Evolutionary conservation across 2,888 invertebrate genomes (phyloP).

Genomic region (Phyllotreta striolata): DNA sequence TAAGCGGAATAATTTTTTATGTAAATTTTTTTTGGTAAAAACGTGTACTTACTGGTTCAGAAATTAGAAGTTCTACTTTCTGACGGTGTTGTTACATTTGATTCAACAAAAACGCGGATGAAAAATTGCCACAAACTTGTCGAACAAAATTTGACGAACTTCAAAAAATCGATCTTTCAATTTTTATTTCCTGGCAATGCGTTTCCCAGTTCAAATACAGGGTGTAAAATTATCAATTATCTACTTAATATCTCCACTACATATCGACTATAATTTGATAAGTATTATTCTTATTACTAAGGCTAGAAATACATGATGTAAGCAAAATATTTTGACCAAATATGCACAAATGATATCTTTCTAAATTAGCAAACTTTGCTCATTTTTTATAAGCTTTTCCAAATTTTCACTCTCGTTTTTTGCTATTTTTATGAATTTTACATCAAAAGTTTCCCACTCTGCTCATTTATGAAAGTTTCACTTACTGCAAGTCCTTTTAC

Average conservation of each 20-base stretch:
- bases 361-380: too few species aligned
- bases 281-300: too few species aligned
- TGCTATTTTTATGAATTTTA: too few species aligned
- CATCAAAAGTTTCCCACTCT: too few species aligned
- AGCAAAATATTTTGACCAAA: too few species aligned
- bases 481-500: too few species aligned
- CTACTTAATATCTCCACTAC: neutral
- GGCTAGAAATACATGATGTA: too few species aligned
- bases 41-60: slow-evolving; percentile 14
- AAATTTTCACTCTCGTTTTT: too few species aligned
- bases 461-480: too few species aligned
- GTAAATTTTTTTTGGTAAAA: neutral
- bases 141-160: slow-evolving; percentile 23
- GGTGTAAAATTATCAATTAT: neutral
- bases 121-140: slow-evolving; percentile 19
- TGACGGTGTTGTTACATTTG: slow-evolving; percentile 24
- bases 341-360: too few species aligned
- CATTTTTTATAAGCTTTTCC: too few species aligned
- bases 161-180: slow-evolving; percentile 9
- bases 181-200: slow-evolving; percentile 17
- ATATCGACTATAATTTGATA: neutral
- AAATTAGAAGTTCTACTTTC: slow-evolving; percentile 16
- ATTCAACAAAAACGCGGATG: slow-evolving; percentile 16
- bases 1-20: neutral
- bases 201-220: slow-evolving; percentile 3